Evolutionary conservation across 2,113 vertebrate genomes (phyloP).

Genomic region (Pseudonaja textilis): DNA sequence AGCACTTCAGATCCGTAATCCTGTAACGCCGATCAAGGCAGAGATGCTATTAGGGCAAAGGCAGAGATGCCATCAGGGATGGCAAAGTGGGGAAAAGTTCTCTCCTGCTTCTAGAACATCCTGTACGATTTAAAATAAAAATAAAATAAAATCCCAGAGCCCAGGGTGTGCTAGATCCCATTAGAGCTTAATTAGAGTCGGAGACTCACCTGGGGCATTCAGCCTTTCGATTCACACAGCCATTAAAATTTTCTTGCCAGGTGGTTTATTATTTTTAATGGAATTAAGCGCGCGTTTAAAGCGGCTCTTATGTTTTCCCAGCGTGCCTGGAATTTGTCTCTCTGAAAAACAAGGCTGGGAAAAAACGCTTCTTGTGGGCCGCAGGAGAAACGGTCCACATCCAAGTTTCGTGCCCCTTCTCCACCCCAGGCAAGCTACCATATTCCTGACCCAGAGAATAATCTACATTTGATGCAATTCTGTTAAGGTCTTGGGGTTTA

Average conservation of each 20-base stretch:
- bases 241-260: neutral
- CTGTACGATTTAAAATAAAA: neutral
- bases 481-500: too few species aligned
- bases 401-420: too few species aligned
- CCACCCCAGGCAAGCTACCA: too few species aligned
- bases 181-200: neutral
- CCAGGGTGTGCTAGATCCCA: neutral
- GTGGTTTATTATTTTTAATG: neutral
- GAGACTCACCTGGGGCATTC: neutral
- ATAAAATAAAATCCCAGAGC: neutral
- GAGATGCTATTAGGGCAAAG: neutral
- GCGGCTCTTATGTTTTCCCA: neutral
- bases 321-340: neutral
- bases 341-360: neutral
- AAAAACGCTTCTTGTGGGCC: too few species aligned
- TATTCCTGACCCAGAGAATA: too few species aligned
- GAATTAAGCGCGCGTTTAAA: neutral
- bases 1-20: neutral
- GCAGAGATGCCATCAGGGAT: neutral
- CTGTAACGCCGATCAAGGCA: neutral
- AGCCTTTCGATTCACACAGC: neutral
- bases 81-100: fast-evolving
- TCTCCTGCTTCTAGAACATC: neutral
- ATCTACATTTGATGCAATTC: too few species aligned
- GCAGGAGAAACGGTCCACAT: too few species aligned